Percentiles rank a stretch among this genome's conserved stretches.
Conservation (phyloP, 2,113 vertebrate species). For the Delphinus delphis region DNA sequence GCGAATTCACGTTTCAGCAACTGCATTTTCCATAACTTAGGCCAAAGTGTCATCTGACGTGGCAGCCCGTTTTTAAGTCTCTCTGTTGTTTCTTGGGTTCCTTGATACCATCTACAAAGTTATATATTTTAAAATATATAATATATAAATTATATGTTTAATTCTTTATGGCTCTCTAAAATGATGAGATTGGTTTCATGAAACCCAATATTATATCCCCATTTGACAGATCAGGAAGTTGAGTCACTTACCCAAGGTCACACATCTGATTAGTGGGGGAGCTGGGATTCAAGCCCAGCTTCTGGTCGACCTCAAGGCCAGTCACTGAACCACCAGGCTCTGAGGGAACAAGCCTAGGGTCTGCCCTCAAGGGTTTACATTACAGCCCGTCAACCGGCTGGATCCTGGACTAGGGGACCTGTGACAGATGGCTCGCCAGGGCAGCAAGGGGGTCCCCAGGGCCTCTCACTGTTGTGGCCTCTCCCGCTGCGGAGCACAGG, state of each 20-base stretch:
- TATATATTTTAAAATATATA: not conserved
- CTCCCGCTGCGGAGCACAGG: too few species aligned
- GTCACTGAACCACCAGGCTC: not conserved
- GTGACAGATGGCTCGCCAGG: not conserved
- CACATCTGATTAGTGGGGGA: not conserved
- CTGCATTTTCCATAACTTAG: not conserved
- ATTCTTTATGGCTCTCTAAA: conserved; percentile 13
- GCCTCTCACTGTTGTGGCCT: too few species aligned
- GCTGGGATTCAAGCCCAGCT: not conserved
- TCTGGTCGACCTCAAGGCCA: not conserved
- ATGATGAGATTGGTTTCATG: not conserved
- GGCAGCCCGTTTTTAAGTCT: not conserved
- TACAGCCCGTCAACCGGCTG: not conserved
- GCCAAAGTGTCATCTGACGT: not conserved
- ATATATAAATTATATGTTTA: not conserved
- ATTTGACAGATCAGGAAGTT: not conserved
- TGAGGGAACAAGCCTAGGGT: too few species aligned
- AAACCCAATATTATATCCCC: not conserved
- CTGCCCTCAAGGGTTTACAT: not conserved
- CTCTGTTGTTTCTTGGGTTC: not conserved
- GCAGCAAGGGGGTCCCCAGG: not conserved
- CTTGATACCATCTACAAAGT: not conserved
- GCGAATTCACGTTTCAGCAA: not conserved
- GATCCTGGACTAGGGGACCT: not conserved
- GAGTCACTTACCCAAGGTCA: not conserved